Percentiles rank a stretch among this genome's conserved stretches.
Conservation (phyloP, 2,888 invertebrate genomes). For the Meliscaeva auricollis region DNA sequence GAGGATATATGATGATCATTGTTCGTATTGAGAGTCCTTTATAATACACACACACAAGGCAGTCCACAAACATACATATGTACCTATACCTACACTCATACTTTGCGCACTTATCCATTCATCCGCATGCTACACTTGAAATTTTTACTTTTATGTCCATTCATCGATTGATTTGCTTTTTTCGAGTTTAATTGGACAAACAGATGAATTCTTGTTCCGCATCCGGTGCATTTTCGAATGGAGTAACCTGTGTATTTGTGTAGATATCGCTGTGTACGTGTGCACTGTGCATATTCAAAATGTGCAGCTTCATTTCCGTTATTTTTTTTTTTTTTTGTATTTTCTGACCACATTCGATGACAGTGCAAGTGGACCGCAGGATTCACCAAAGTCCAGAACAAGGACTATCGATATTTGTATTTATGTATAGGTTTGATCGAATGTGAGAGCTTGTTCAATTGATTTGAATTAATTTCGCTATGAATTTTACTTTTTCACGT, state of each 20-base stretch:
- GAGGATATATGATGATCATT: constrained; percentile 69
- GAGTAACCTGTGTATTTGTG: constrained; percentile 29
- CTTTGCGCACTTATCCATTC: constrained; percentile 25
- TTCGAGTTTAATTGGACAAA: constrained; percentile 62
- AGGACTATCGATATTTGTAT: background rate
- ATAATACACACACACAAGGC: constrained; percentile 9
- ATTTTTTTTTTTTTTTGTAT: constrained; percentile 14
- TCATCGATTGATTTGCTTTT: constrained; percentile 65
- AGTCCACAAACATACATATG: background rate
- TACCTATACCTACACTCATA: background rate
- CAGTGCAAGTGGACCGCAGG: constrained; percentile 42
- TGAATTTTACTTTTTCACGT: constrained; percentile 12
- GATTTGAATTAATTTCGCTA: constrained; percentile 50
- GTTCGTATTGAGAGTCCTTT: constrained; percentile 48
- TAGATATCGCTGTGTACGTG: constrained; percentile 1
- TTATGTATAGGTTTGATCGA: constrained; percentile 17
- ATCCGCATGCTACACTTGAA: constrained; percentile 35
- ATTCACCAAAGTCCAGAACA: background rate
- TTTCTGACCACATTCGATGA: constrained; percentile 46
- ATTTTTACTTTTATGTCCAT: constrained; percentile 62
- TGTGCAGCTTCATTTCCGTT: background rate
- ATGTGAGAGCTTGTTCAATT: constrained; percentile 55
- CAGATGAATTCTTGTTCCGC: constrained; percentile 53
- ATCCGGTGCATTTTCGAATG: constrained; percentile 28
- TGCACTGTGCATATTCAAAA: constrained; percentile 16